Percentiles rank a stretch among this genome's conserved stretches.
Conservation (phyloP, 2,888 invertebrate genomes). For the Drosophila prostipennis region DNA sequence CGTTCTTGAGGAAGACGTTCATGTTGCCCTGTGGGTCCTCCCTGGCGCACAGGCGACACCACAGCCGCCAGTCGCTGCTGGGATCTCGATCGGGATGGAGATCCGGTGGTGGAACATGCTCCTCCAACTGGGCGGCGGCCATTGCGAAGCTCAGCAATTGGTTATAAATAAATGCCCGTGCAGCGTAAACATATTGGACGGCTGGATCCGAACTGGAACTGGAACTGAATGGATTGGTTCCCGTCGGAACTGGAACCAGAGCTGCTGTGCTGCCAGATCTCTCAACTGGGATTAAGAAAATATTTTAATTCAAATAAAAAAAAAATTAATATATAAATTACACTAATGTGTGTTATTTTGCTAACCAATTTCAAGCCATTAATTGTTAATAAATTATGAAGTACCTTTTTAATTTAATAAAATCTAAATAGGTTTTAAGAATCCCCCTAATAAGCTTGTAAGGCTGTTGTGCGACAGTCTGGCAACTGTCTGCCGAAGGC, state of each 20-base stretch:
- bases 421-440: neutral
- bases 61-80: conserved; percentile 62
- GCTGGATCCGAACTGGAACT: conserved; percentile 14
- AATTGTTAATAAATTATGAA: no score
- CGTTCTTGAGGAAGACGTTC: conserved; percentile 69
- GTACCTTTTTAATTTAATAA: neutral
- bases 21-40: conserved; percentile 71
- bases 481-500: neutral
- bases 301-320: no score
- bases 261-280: neutral
- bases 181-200: conserved; percentile 36
- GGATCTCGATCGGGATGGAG: neutral
- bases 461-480: neutral
- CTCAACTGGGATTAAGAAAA: neutral
- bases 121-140: conserved; percentile 21
- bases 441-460: neutral
- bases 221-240: conserved; percentile 7
- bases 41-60: conserved; percentile 80
- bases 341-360: no score
- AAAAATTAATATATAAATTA: no score
- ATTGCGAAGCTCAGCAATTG: conserved; percentile 23
- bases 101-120: conserved; percentile 2
- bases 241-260: neutral
- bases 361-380: no score
- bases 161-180: conserved; percentile 31